Evolutionary conservation across 2,113 vertebrate genomes (phyloP).

Genomic region (Oenanthe melanoleuca): DNA sequence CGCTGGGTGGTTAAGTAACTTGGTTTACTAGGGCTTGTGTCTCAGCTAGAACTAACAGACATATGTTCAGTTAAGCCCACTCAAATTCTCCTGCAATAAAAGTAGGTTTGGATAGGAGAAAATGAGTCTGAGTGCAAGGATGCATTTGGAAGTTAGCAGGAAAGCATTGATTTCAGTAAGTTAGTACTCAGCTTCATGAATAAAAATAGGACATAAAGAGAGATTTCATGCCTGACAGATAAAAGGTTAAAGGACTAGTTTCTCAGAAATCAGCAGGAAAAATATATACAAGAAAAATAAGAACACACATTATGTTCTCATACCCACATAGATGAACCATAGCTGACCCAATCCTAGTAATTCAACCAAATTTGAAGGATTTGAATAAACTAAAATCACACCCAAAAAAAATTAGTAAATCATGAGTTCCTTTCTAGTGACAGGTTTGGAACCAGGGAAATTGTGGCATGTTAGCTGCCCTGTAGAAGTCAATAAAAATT

Average conservation of each 20-base stretch:
- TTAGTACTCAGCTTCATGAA: not conserved
- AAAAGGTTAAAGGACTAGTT: not conserved
- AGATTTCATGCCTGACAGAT: not conserved
- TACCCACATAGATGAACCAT: not conserved
- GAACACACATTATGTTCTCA: not conserved
- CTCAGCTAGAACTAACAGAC: constrained; percentile 40
- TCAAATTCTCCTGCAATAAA: not conserved
- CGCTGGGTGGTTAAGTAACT: constrained; percentile 37
- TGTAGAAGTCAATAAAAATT: not conserved
- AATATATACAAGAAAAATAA: not conserved
- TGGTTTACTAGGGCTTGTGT: not conserved
- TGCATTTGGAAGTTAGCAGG: not conserved
- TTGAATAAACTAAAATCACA: not conserved
- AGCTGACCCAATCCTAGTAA: not conserved
- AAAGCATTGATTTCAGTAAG: not conserved
- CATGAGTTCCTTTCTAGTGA: not conserved
- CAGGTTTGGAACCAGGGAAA: not conserved
- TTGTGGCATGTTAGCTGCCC: not conserved
- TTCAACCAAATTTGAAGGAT: not conserved
- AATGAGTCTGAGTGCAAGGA: not conserved
- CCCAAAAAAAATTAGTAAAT: not conserved
- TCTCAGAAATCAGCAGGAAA: not conserved
- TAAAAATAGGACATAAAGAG: not conserved
- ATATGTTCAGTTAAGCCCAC: not conserved
- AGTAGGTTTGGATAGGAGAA: not conserved